Conservation (phyloP, 2,797 vertebrate species). For the Phrynocephalus guinanensis region DNA sequence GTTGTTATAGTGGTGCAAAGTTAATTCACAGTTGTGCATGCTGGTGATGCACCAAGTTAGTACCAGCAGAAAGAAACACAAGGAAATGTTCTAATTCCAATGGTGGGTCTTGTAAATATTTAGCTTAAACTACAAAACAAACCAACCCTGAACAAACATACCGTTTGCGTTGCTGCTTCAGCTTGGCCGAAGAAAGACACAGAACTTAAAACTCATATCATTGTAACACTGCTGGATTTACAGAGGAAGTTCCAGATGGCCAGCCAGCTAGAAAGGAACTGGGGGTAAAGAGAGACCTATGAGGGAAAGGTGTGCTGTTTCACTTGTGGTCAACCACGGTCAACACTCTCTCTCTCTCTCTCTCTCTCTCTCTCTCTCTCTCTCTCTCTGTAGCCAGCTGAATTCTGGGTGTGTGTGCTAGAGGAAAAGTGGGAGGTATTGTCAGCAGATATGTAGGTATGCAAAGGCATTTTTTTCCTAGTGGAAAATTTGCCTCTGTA, state of each 20-base stretch:
- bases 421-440: not conserved
- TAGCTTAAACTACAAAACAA: too few relatives aligned
- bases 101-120: too few relatives aligned
- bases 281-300: not conserved
- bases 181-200: too few relatives aligned
- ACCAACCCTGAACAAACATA: too few relatives aligned
- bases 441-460: not conserved
- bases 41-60: too few relatives aligned
- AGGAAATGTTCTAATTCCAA: too few relatives aligned
- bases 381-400: not conserved
- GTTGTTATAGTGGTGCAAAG: too few relatives aligned
- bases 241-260: rapidly evolving
- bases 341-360: not conserved
- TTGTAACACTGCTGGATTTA: not conserved
- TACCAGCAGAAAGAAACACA: too few relatives aligned
- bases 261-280: not conserved
- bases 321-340: not conserved
- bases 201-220: too few relatives aligned
- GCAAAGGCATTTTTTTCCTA: not conserved
- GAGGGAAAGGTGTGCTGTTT: constrained; percentile 2
- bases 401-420: not conserved
- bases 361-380: not conserved
- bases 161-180: too few relatives aligned
- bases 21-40: too few relatives aligned
- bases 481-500: not conserved